Evolutionary conservation across 2,113 vertebrate species (phyloP).

Genomic region (Casuarius casuarius): DNA sequence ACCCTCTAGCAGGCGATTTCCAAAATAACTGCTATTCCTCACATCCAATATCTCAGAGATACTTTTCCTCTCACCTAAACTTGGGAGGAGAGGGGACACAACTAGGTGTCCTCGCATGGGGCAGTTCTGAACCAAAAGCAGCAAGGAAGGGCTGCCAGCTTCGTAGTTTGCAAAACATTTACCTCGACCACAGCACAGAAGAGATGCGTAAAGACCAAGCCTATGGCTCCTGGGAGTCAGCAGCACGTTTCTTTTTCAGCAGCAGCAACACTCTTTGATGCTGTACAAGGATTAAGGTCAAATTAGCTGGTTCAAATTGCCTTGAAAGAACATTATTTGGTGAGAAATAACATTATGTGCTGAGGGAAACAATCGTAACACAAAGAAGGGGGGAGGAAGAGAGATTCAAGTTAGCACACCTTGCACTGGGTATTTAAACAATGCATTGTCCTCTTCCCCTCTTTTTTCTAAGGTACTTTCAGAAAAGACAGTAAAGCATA

Average conservation of each 20-base stretch:
- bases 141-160: neutral
- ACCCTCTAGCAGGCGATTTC: neutral
- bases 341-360: neutral
- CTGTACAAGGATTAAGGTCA: neutral
- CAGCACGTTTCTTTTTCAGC: neutral
- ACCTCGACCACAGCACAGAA: neutral
- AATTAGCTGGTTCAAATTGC: neutral
- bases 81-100: neutral
- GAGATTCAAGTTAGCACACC: neutral
- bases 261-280: rapidly evolving
- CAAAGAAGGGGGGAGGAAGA: neutral
- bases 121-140: neutral
- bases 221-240: neutral
- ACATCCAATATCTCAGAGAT: neutral
- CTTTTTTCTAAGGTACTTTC: neutral
- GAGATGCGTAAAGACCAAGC: neutral
- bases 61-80: neutral
- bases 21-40: rapidly evolving
- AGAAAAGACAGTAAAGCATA: neutral
- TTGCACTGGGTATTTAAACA: rapidly evolving
- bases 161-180: neutral
- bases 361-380: neutral
- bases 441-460: rapidly evolving
- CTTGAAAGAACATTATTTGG: neutral
- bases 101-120: neutral